Evolutionary conservation across 1,140 invertebrate species (phyloP).

Genomic region (Rhopalosiphum maidis): DNA sequence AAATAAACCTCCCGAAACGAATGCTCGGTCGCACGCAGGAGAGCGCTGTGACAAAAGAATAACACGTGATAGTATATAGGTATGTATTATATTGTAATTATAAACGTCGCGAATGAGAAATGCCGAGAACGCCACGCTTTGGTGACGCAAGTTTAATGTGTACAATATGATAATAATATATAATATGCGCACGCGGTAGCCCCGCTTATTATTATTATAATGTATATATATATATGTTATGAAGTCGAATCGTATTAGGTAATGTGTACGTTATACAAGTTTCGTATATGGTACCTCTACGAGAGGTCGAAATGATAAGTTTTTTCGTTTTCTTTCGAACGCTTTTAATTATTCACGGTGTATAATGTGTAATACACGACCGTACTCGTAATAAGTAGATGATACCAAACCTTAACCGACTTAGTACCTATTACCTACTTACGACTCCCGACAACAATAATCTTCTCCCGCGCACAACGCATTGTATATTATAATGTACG

Average conservation of each 20-base stretch:
- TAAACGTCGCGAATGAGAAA: background rate
- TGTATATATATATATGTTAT: background rate
- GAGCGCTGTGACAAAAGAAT: background rate
- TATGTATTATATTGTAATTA: background rate
- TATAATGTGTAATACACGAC: too few relatives aligned
- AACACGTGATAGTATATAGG: background rate
- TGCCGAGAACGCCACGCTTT: background rate
- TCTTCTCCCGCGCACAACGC: background rate
- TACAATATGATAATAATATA: background rate
- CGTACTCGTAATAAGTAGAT: too few relatives aligned
- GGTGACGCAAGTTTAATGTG: background rate
- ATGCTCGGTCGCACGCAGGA: background rate
- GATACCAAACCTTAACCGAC: too few relatives aligned
- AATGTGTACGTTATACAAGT: background rate
- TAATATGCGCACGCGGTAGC: background rate
- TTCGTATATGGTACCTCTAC: background rate
- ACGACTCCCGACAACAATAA: background rate
- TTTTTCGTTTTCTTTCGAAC: too few relatives aligned
- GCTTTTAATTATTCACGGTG: too few relatives aligned
- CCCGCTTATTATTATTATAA: background rate
- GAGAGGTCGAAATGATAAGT: too few relatives aligned
- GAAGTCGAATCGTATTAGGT: background rate
- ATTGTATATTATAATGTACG: background rate
- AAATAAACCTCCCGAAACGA: conserved; percentile 8
- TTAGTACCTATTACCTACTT: too few relatives aligned